These are phyloP conservation scores for Callipepla squamata DNA, from an alignment of 2,113 vertebrate genomes.

Conservation along the genomic window DNA sequence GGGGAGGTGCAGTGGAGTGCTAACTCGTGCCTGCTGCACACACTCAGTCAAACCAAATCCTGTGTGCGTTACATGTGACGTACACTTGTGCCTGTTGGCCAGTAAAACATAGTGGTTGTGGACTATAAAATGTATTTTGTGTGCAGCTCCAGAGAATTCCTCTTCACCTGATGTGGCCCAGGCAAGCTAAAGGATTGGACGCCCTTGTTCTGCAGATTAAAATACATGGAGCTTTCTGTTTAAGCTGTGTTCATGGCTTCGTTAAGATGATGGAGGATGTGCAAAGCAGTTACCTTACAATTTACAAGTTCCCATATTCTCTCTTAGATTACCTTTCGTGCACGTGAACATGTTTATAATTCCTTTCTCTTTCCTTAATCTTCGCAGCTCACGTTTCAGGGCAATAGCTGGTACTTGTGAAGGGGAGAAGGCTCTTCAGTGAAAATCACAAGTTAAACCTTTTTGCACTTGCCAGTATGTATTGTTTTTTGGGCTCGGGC, in stretches of 20 bases:
- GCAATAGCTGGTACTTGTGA: no score
- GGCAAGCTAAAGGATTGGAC: no score
- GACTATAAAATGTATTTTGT: no score
- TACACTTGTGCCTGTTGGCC: no score
- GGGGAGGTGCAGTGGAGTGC: no score
- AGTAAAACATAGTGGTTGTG: no score
- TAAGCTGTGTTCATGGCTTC: neutral
- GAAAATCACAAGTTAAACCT: neutral
- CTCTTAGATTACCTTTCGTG: neutral
- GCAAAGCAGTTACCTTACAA: neutral
- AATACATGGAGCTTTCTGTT: neutral
- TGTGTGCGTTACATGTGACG: no score
- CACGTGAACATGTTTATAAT: rapidly evolving
- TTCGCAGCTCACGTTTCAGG: no score
- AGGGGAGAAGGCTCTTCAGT: neutral
- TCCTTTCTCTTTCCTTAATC: neutral
- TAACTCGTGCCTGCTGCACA: no score
- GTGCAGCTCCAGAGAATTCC: no score
- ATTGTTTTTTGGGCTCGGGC: neutral
- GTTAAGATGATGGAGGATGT: neutral
- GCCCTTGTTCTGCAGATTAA: neutral
- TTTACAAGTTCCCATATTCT: neutral
- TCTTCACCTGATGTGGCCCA: no score
- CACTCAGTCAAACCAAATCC: no score
- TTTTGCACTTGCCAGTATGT: neutral